Base-by-base conservation (phyloP, 2,888 invertebrate species). In the Hyles lineata region DNA sequence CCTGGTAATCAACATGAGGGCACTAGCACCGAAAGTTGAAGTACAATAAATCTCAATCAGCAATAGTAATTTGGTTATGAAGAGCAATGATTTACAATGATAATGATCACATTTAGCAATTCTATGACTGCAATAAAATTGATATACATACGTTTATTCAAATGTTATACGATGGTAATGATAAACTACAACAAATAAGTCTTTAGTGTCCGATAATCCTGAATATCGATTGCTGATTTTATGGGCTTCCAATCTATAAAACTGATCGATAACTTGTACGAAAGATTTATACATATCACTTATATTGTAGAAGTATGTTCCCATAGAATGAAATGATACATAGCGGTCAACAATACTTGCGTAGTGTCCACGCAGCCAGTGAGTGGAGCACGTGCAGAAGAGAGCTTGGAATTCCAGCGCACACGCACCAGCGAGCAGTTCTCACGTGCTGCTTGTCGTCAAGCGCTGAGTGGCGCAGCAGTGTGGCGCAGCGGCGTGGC, bases 401-500 rank as follows among this genome's bases (percentile, higher is more conserved):
- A 67, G 67, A 23, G 50, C 67, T 23, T 23, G 50, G 50, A 50
- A 67, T 67, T 43, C 67, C 67, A 67, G 67, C 67, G 67, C 67
- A 67, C 43, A 67, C 70, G 60, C 60, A 43, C 43, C 35, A 59
- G 43, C 58, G 59, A 60, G 35, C 35, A 29, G 59, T 59, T 59
- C 58, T 59, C 60, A 71, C 71, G 71, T 71, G 71, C 35, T 67
- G 63, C 63, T 43, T 67, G 67, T 67, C 17, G 67, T 25, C 67
- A 67, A 17, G 67, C 67, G 50, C 67, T 4, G 63, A 5, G 55
- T 55, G 55, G 55, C 55, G 55, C 43, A 43, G 43, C 11, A 2
- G 11, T 19, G 52, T 55, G 25, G 23, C 25, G 17, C 23, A 1
- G 8, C 19, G 4, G 6, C 55, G 70, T 61, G 81, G 82, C 83